A percentile compares a stretch with the other conserved stretches of the same genome.
Evolutionary conservation across 2,797 vertebrate species (phyloP).

Genomic region (Argya squamiceps): DNA sequence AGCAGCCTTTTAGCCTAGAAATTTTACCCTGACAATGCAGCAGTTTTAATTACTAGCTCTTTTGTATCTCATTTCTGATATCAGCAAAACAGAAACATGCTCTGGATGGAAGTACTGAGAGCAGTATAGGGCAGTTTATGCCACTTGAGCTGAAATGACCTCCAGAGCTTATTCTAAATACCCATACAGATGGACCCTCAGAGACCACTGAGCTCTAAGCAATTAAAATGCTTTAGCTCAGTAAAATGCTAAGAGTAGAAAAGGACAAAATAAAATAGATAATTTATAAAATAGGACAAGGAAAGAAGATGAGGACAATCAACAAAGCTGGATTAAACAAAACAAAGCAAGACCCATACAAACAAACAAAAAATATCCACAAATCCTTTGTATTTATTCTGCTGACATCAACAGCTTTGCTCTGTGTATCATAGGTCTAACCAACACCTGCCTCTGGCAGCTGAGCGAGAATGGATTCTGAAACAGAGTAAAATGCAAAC

Average conservation of each 20-base stretch:
- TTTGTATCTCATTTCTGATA: background rate
- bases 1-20: background rate
- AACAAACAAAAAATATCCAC: background rate
- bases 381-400: background rate
- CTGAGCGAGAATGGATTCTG: conserved; percentile 75
- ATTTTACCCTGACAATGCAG: background rate
- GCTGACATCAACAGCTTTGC: background rate
- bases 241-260: background rate
- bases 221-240: background rate
- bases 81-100: background rate
- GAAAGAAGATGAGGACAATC: background rate
- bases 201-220: background rate
- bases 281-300: background rate
- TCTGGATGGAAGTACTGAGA: background rate
- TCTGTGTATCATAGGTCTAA: conserved; percentile 78
- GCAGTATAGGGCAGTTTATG: background rate
- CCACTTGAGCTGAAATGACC: background rate
- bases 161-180: background rate
- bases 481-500: conserved; percentile 79
- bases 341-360: background rate
- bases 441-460: conserved; percentile 74
- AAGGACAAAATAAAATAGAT: background rate
- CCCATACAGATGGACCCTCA: background rate
- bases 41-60: background rate
- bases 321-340: background rate